These are phyloP conservation scores for Augochlora pura DNA, from an alignment of 1,140 invertebrate species.

Conservation along the genomic window DNA sequence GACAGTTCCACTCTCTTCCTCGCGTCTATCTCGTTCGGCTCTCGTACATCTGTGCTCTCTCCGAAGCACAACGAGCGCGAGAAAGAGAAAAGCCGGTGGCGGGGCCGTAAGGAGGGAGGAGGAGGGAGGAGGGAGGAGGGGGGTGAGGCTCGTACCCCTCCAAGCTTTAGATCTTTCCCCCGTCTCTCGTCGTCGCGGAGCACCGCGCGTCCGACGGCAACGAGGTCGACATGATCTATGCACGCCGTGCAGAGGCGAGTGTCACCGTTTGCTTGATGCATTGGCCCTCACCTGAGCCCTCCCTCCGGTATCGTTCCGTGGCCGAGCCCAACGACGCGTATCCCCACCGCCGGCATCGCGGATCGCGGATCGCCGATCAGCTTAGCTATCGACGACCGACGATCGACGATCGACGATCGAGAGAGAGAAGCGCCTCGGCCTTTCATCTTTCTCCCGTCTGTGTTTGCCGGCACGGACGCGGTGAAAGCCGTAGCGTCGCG, in stretches of 20 bases:
- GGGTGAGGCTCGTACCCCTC: constrained; percentile 27
- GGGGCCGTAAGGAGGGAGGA: constrained; percentile 21
- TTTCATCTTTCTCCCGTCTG: constrained; percentile 38
- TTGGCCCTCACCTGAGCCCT: constrained; percentile 64
- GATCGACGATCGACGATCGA: neutral
- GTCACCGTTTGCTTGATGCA: constrained; percentile 69
- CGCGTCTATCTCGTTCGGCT: constrained; percentile 66
- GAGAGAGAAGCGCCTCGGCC: neutral
- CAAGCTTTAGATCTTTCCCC: constrained; percentile 53
- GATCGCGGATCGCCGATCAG: neutral
- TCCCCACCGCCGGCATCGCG: neutral
- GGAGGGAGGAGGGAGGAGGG: neutral
- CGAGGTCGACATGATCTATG: constrained; percentile 73
- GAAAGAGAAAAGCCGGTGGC: constrained; percentile 48
- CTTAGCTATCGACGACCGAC: neutral
- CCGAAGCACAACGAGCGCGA: constrained; percentile 37
- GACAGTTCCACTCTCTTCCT: constrained; percentile 62
- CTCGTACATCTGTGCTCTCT: constrained; percentile 63
- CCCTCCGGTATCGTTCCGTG: constrained; percentile 47
- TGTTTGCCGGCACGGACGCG: constrained; percentile 4
- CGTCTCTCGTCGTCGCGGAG: constrained; percentile 34
- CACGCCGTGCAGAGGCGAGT: constrained; percentile 63
- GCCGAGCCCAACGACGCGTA: constrained; percentile 1
- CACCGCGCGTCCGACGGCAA: constrained; percentile 49
- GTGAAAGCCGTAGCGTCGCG: constrained; percentile 46